Base-by-base conservation (phyloP, 2,113 vertebrate genomes). In the Solea senegalensis region DNA sequence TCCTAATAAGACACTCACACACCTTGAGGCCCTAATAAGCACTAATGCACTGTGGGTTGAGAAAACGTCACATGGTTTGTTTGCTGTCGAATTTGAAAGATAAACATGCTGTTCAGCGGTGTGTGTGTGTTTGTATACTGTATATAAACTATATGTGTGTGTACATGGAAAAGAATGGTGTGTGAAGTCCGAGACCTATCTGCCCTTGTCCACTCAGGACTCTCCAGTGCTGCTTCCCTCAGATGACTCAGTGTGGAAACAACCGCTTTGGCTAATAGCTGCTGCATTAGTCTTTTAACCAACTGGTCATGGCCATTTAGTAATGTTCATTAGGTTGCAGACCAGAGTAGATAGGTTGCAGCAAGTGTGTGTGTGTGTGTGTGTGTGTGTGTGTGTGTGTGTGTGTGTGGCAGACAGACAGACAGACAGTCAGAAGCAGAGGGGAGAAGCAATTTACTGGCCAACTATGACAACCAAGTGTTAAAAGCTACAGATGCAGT, bases 231-330 rank as follows among this genome's bases (percentile, higher is more conserved):
- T 58, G 66, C 72, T 80, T 79, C 78, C 69, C 76, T 69, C 64
- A 83, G 75, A 86, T 63, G 79, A 83, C 82, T 79, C 80, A 75
- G 81, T 84, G 86, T 88, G 91, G 91, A 93, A 91, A 89, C 90
- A 91, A 91, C 90, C 83, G 73, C 89, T 94, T 91, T 88, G 74
- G 80, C 86, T 92, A 93, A 94, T 93, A 93, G 84, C 87, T 86
- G 86, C 88, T 86, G 87, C 91, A 93, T 92, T 93, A 93, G 90
- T 90, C 84, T 91, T 85, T 90, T 92, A 93, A 92, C 91, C 90
- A 91, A 89, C 88, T 93, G 91, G 90, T 92, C 92, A 91, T 92
- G 89, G 89, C 86, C 86, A 91, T 93, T 93, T 92, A 92, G 91
- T 92, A 94, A 92, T 92, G 91, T 93, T 94, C 89, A 94, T 92